A percentile compares a stretch with the other conserved stretches of the same genome.
Evolutionary conservation across 2,797 vertebrate genomes (phyloP).

Genomic region (Pristis pectinata): DNA sequence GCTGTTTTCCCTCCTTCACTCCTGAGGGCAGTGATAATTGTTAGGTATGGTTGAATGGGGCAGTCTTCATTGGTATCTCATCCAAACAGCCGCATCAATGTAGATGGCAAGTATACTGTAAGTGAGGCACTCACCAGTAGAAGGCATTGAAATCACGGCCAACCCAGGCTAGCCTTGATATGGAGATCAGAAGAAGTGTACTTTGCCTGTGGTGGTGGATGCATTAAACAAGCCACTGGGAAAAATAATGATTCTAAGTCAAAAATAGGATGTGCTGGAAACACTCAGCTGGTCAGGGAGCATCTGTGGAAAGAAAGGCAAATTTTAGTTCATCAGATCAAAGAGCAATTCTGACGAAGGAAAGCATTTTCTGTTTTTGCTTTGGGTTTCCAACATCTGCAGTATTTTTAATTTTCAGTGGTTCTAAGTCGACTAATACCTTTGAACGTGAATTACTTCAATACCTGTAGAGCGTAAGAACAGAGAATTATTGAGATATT

Average conservation of each 20-base stretch:
- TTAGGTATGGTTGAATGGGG: not conserved
- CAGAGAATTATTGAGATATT: not conserved
- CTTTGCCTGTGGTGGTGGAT: not conserved
- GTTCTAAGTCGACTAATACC: no score
- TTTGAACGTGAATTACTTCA: not conserved
- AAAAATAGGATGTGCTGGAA: no score
- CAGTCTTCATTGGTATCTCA: not conserved
- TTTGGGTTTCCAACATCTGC: no score
- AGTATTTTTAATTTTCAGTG: no score
- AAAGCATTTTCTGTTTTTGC: no score
- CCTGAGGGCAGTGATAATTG: not conserved
- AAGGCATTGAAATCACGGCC: not conserved
- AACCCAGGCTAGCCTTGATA: not conserved
- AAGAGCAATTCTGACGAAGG: no score
- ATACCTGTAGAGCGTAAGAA: not conserved
- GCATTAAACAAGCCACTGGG: no score
- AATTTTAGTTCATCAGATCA: no score
- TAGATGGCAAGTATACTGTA: not conserved
- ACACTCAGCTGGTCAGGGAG: no score
- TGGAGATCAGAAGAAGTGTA: not conserved
- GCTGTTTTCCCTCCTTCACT: not conserved
- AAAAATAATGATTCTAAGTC: no score
- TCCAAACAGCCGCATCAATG: not conserved
- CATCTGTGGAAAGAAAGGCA: no score
- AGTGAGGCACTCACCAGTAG: no score